A percentile compares a stretch with the other conserved stretches of the same genome.
Evolutionary conservation across 2,113 vertebrate genomes (phyloP).

Genomic region (Pterophyllum scalare): DNA sequence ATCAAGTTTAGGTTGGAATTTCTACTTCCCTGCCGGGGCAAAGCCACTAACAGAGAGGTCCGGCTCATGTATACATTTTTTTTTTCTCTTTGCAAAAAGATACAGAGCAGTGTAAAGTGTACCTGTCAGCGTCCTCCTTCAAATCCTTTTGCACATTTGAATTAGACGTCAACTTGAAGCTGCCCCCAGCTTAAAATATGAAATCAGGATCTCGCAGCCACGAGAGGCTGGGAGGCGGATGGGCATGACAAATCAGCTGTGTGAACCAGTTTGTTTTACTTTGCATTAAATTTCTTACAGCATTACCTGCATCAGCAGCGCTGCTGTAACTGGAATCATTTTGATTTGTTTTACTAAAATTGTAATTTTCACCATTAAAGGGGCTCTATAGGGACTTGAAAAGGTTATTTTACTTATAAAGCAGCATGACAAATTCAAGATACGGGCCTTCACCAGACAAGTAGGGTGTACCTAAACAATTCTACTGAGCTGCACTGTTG

Average conservation of each 20-base stretch:
- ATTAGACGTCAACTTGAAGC: constrained; percentile 27
- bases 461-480: not conserved
- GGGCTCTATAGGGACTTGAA: not conserved
- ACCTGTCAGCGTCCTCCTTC: not conserved
- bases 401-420: not conserved
- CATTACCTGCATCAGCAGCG: not conserved
- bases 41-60: not conserved
- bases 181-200: constrained; percentile 6
- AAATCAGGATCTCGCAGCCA: not conserved
- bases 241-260: not conserved
- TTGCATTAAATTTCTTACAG: not conserved
- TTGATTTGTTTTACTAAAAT: not conserved
- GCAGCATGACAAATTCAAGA: not conserved
- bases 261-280: not conserved
- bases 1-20: not conserved
- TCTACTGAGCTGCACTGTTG: rapidly evolving
- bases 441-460: not conserved
- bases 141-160: constrained; percentile 29
- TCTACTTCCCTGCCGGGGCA: not conserved
- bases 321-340: not conserved
- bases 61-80: not conserved
- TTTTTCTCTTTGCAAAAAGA: not conserved
- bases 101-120: not conserved
- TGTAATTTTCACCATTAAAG: no score
- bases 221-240: not conserved